phyloP scores from a whole-genome alignment of 1,140 invertebrate species.

The Eriocheir sinensis region DNA sequence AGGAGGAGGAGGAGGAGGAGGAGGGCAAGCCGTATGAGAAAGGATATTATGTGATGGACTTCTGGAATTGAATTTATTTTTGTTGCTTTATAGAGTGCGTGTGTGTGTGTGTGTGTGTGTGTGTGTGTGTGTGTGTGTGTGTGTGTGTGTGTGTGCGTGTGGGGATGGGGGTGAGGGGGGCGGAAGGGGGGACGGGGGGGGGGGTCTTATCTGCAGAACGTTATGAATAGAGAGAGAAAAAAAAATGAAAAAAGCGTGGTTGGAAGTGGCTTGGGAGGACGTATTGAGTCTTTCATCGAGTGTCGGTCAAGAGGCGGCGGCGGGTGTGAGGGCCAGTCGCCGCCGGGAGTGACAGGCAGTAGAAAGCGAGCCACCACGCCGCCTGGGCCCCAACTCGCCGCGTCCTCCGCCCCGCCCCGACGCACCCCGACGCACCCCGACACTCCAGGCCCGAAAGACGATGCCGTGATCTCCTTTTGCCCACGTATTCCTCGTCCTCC shows the following conservation, averaged over 20 bases:
- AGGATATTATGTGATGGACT: too few relatives aligned
- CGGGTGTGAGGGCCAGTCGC: background rate
- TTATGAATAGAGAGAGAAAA: background rate
- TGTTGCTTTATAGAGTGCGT: too few relatives aligned
- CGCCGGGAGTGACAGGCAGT: background rate
- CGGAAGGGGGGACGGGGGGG: background rate
- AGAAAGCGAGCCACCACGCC: background rate
- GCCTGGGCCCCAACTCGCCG: background rate
- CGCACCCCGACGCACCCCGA: background rate
- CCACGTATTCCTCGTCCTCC: too few relatives aligned
- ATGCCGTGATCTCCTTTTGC: too few relatives aligned
- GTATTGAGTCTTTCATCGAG: constrained; percentile 14
- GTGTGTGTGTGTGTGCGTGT: too few relatives aligned
- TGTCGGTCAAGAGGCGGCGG: background rate
- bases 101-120: too few relatives aligned
- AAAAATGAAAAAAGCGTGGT: background rate
- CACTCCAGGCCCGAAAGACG: too few relatives aligned
- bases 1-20: background rate
- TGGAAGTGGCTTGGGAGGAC: background rate
- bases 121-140: too few relatives aligned
- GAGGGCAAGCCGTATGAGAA: too few relatives aligned
- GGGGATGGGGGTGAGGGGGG: too few relatives aligned
- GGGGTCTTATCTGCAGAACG: background rate
- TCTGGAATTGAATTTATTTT: too few relatives aligned
- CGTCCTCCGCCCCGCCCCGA: background rate